Evolutionary conservation across 2,888 invertebrate species (phyloP), one percentile per base, ranked within the genome.

Genomic region (Serripes groenlandicus): DNA sequence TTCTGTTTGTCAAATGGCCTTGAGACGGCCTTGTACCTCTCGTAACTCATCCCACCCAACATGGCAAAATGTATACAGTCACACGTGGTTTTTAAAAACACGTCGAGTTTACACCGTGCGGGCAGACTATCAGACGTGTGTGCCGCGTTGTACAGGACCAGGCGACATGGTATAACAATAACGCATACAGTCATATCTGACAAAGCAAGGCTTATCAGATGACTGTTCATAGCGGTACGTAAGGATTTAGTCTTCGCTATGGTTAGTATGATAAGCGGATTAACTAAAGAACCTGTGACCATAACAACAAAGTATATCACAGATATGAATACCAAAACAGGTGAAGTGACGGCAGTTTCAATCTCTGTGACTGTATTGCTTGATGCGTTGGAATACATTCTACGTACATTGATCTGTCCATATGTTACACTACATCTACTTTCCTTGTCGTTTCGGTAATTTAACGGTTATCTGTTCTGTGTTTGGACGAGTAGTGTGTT

Each of bases 21-120:
- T 0, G 90, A 89, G 7, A 92, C 91, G 18, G 92, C 88, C 72
- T 91, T 89, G 68, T 91, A 92, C 23, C 92, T 78, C 77, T 92
- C 92, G 78, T 87, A 89, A 69, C 91, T 91, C 26, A 91, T 86
- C 7, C 84, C 80, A 32, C 81, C 81, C 30, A 92, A 70, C 74
- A 91, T 89, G 0, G 89, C 75, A 18, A 91, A 81, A 52, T 91
- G 88, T 11, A 90, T 88, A 23, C 78, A 80, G 26, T 91, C 91
- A 32, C 85, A 87, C 26, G 87, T 54, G 0, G 86, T 88, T n/a
- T 88, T 77, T 11, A 90, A 66, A 52, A 91, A 89, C 15, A 86
- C 81, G 26, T 86, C 90, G 1, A 78, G 32, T 11, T 70, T 49
- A 72, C 89, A 90, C 0, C 90, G 34, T 1, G 49, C 64, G 11